Base-by-base conservation (phyloP, 2,888 invertebrate genomes). In the Lochmaea crataegi region DNA sequence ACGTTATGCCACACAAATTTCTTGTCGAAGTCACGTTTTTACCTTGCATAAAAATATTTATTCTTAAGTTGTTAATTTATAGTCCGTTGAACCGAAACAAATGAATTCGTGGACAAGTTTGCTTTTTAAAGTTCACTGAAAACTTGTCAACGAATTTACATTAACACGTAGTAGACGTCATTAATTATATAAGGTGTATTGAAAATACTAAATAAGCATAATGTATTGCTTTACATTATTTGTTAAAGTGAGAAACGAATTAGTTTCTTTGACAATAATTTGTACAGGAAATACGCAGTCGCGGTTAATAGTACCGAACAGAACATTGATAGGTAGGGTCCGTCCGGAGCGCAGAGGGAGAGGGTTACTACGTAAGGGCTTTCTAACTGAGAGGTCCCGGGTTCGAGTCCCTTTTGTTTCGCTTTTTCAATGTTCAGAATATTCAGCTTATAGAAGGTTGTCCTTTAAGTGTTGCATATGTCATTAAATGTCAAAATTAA, bases 1-100 rank as follows among this genome's bases (percentile, higher is more conserved):
- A 53, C 53, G 53, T 53, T 18, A 32, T 26, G 58, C 58, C 26
- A 32, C 58, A 58, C 26, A 58, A 58, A 58, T 26, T 58, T 32
- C 58, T 58, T 32, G 58, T 58, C 32, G 32, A 58, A 58, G 58
- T 58, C 58, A 58, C 58, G 58, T 58, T 58, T 58, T 58, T 32
- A 32, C 58, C 58, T n/a, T 58, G 6, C 22, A 58, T 58, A 4
- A 58, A 58, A 58, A 26, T 26, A 58, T 58, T 32, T 32, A 12
- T 58, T 58, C 58, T 32, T 10, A 56, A 56, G 53, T 56, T 58
- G 58, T 58, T 58, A 58, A 32, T 58, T 26, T 14, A 26, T 58
- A 58, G 58, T 58, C 58, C 12, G 58, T 32, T 58, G 58, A 58
- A 58, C 58, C 32, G 58, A 32, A 26, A 58, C 58, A 16, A 16